Evolutionary conservation across 2,888 invertebrate genomes (phyloP).

Genomic region (Agonopterix heracliana): DNA sequence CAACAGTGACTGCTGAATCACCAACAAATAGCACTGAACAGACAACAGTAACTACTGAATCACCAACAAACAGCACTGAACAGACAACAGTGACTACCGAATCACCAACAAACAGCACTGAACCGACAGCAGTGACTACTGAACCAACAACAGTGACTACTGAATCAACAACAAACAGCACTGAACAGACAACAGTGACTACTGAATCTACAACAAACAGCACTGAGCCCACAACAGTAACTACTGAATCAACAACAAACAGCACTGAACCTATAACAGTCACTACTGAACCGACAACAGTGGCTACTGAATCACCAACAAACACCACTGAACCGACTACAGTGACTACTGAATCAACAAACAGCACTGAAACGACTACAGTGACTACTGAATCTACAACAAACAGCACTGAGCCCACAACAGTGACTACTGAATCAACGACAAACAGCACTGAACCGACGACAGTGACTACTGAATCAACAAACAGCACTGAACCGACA

Average conservation of each 20-base stretch:
- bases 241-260: background rate
- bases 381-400: background rate
- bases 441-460: background rate
- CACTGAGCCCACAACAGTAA: background rate
- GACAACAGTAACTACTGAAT: too few species aligned
- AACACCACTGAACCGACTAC: background rate
- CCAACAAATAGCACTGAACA: too few species aligned
- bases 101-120: too few species aligned
- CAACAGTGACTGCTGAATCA: too few species aligned
- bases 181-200: background rate
- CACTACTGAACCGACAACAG: background rate
- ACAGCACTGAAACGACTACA: background rate
- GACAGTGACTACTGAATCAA: background rate
- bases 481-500: background rate
- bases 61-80: too few species aligned
- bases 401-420: background rate
- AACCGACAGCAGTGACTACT: background rate
- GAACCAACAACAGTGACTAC: background rate
- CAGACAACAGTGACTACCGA: too few species aligned
- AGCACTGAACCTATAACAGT: background rate
- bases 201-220: constrained; percentile 1
- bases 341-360: too few species aligned
- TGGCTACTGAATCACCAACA: constrained; percentile 1
- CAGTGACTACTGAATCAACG: constrained; percentile 1
- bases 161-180: constrained; percentile 2